phyloP scores from a whole-genome alignment of 2,113 vertebrate species.

The Chaenogobius annularis region DNA sequence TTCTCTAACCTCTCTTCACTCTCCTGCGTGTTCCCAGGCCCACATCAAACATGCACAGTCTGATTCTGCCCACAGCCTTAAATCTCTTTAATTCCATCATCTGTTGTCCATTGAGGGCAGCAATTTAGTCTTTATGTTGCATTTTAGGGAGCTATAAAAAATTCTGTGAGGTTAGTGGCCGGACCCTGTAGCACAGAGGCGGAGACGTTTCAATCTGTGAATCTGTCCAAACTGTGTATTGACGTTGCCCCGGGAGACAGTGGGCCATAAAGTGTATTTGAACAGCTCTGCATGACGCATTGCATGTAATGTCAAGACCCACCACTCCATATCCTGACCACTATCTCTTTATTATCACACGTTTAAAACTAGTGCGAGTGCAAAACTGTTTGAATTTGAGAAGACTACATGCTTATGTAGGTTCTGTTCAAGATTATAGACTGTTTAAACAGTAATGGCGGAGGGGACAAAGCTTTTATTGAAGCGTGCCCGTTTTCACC shows the following conservation, averaged over 20 bases:
- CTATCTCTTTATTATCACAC: conserved; percentile 16
- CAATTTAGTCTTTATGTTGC: conserved; percentile 73
- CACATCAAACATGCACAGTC: conserved; percentile 65
- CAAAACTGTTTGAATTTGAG: conserved; percentile 3
- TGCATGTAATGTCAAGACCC: conserved; percentile 12
- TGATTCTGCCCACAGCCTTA: conserved; percentile 65
- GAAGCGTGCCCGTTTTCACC: too few species aligned
- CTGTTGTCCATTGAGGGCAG: conserved; percentile 76
- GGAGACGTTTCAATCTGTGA: conserved; percentile 44
- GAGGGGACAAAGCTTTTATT: too few species aligned
- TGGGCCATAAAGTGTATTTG: conserved; percentile 51
- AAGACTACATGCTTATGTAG: too few species aligned
- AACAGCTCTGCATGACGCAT: conserved; percentile 54
- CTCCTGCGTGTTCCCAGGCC: conserved; percentile 50
- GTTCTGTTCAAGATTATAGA: too few species aligned
- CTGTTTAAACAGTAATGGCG: too few species aligned
- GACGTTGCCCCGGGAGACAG: conserved; percentile 38
- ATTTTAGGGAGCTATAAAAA: conserved; percentile 76
- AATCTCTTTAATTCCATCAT: conserved; percentile 80
- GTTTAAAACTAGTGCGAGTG: conserved; percentile 33
- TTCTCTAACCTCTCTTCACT: conserved; percentile 64
- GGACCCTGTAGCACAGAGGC: conserved; percentile 50
- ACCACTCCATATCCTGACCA: conserved; percentile 18
- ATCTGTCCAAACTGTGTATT: conserved; percentile 56
- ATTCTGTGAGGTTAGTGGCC: conserved; percentile 63